Evolutionary conservation across 2,113 vertebrate genomes (phyloP), one percentile per base, ranked within the genome.

Genomic region (Brevimyrus niger): DNA sequence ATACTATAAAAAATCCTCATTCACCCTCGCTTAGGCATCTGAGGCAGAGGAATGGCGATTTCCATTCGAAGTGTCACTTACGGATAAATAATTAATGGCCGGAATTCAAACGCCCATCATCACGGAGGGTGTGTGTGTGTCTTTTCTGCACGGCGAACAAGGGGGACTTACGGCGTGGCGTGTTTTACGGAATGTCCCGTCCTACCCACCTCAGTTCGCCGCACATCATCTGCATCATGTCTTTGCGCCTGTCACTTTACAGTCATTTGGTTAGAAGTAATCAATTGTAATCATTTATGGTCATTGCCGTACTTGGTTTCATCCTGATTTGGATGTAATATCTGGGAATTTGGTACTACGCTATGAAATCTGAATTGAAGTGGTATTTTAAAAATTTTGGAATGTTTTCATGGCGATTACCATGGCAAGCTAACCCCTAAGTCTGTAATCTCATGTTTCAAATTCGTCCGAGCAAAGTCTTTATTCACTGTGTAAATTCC

Each of bases 81-180:
- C 73, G 73, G 47, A 73, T 27, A 55, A 89, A 83, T 89, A 89
- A 89, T 89, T 89, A 89, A 89, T 89, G 48, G 35, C 8, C 44
- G 48, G 27, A 51, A 38, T 55, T 82, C 27, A 83, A 83, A 89
- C 61, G 47, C 38, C 51, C 48, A 80, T 89, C 88, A 82, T 55
- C 48, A 51, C 46, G 4, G 48, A 23, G 35, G 87, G 38, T 47
- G 65, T 17, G 65, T 73, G 69, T 19, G 35, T 80, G 19, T 27
- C 31, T 15, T 38, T 76, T 38, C 69, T 76, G 69, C 31, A 76
- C 27, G 35, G 13, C 15, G 73, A 15, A 42, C 73, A 80, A 11
- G 13, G 31, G 17, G 35, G 31, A 80, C 15, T 6, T 76, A 19
- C 35, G 31, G 35, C 13, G 73, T 38, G 35, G 10, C 13, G 27